Percentiles rank a stretch among this genome's conserved stretches.
These are phyloP conservation scores for Dreissena rostriformis DNA, from an alignment of 1,140 invertebrate species.

Conservation along the genomic window DNA sequence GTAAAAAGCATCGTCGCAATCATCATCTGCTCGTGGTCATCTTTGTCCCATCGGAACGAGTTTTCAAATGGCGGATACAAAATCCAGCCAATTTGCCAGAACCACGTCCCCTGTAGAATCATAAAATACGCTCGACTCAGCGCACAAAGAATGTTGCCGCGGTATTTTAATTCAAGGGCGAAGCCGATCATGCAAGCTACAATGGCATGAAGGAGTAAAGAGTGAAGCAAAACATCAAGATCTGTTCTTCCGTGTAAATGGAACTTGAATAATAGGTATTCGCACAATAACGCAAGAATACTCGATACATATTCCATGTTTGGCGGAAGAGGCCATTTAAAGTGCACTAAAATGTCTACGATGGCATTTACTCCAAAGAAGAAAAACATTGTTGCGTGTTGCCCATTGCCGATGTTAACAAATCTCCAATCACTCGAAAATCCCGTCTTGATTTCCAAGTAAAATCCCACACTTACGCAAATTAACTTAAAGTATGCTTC, in stretches of 20 bases:
- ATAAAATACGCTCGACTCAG: slow-evolving; percentile 79
- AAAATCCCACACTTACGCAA: slow-evolving; percentile 78
- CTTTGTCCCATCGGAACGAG: slow-evolving; percentile 78
- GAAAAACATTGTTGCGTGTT: slow-evolving; percentile 84
- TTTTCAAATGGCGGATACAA: slow-evolving; percentile 81
- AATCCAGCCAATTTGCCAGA: slow-evolving; percentile 83
- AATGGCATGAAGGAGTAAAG: slow-evolving; percentile 81
- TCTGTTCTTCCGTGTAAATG: slow-evolving; percentile 82
- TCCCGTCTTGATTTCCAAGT: slow-evolving; percentile 79
- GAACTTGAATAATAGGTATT: slow-evolving; percentile 82
- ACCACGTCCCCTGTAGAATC: slow-evolving; percentile 83
- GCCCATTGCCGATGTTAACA: slow-evolving; percentile 81
- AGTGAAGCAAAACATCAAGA: slow-evolving; percentile 83
- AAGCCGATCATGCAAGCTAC: slow-evolving; percentile 70
- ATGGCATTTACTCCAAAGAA: slow-evolving; percentile 82
- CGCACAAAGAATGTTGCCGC: slow-evolving; percentile 77
- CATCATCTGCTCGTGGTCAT: slow-evolving; percentile 82
- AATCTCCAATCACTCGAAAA: slow-evolving; percentile 79
- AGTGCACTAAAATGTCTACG: slow-evolving; percentile 79
- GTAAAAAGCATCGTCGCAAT: slow-evolving; percentile 81
- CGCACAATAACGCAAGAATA: slow-evolving; percentile 80
- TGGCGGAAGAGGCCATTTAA: slow-evolving; percentile 78
- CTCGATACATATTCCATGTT: slow-evolving; percentile 80
- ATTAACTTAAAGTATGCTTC: slow-evolving; percentile 81
- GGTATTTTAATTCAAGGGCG: slow-evolving; percentile 80